These are phyloP conservation scores for Triops longicaudatus DNA, from an alignment of 1,140 invertebrate species.

Conservation along the genomic window DNA sequence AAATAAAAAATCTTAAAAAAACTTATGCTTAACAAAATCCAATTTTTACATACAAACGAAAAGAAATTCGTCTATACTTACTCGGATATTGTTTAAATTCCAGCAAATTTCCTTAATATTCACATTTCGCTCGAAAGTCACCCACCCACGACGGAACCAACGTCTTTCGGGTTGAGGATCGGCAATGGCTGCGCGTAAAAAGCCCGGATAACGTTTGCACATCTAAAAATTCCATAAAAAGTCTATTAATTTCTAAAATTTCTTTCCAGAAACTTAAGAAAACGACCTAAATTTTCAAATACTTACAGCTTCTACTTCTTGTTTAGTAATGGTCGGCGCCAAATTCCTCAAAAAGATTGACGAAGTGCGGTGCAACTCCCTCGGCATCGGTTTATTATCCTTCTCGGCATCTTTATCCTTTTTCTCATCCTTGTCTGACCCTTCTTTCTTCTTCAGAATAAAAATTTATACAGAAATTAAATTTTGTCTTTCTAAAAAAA, in stretches of 20 bases:
- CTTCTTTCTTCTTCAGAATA: conserved; percentile 30
- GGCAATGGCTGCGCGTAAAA: conserved; percentile 89
- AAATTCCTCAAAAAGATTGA: conserved; percentile 95
- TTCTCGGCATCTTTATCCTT: conserved; percentile 28
- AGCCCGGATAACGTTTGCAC: conserved; percentile 90
- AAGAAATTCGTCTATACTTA: no score
- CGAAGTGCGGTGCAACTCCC: conserved; percentile 74
- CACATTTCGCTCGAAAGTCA: conserved; percentile 91
- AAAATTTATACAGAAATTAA: no score
- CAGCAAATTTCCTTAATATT: conserved; percentile 99
- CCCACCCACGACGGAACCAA: conserved; percentile 95
- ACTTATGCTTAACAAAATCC: no score
- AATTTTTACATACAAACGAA: no score
- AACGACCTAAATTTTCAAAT: neutral
- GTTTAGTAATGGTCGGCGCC: conserved; percentile 88
- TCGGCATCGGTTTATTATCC: conserved; percentile 24
- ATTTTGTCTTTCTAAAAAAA: no score
- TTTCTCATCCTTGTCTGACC: conserved; percentile 37
- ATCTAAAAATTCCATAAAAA: conserved; percentile 50
- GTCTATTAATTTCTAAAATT: conserved; percentile 18
- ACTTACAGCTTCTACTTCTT: conserved; percentile 90
- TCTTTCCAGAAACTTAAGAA: conserved; percentile 3
- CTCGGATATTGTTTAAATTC: conserved; percentile 92
- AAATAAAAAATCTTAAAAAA: no score
- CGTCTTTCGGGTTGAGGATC: conserved; percentile 91